phyloP scores from a whole-genome alignment of 2,797 vertebrate genomes.

The Lates japonicus region DNA sequence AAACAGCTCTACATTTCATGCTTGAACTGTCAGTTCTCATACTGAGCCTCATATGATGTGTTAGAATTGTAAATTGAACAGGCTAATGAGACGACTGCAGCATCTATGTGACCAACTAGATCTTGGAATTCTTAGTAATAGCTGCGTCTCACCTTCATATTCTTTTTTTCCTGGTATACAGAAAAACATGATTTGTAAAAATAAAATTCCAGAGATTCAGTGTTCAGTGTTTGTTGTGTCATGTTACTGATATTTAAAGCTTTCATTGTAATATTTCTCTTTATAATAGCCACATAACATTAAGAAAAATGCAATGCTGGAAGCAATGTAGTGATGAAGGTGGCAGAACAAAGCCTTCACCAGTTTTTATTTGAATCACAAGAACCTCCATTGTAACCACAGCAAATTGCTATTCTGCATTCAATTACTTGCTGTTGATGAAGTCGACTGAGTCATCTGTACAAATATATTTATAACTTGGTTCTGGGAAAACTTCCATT shows the following conservation, averaged over 20 bases:
- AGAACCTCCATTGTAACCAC: not conserved
- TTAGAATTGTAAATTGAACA: conserved; percentile 64
- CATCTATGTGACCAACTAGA: conserved; percentile 32
- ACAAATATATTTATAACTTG: not conserved
- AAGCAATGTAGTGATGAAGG: not conserved
- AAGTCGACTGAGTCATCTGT: not conserved
- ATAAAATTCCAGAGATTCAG: not conserved
- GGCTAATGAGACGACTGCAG: conserved; percentile 58
- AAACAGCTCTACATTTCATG: conserved; percentile 61
- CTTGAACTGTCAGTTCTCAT: conserved; percentile 49
- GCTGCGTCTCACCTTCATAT: conserved; percentile 25
- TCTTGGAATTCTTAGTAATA: conserved; percentile 27
- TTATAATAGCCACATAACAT: not conserved
- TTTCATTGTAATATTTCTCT: not conserved
- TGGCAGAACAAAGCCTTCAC: not conserved
- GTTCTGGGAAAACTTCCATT: not conserved
- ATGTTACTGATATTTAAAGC: not conserved
- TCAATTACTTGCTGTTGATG: not conserved
- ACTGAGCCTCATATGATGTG: conserved; percentile 40
- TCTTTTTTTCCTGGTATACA: not conserved
- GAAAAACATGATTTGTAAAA: not conserved
- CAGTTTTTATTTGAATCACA: not conserved
- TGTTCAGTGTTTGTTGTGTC: not conserved
- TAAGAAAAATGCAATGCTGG: not conserved
- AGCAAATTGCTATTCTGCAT: not conserved